Conservation (phyloP, 2,797 vertebrate species). For the Spinibarbus caldwelli region DNA sequence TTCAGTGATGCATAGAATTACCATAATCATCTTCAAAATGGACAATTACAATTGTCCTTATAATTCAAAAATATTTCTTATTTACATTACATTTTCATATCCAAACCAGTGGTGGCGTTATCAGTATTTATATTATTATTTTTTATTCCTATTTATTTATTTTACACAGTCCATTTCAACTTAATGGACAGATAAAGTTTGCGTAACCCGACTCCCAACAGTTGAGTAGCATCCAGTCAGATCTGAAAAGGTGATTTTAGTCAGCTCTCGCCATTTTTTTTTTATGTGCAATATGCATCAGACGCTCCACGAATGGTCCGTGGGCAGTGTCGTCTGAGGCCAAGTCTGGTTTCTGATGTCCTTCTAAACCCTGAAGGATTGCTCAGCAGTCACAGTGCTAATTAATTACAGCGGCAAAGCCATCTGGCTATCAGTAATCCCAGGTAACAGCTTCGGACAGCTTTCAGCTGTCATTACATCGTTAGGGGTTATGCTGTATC, state of each 20-base stretch:
- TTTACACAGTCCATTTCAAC: background rate
- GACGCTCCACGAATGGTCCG: background rate
- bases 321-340: constrained; percentile 9
- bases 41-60: background rate
- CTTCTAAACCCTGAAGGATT: constrained; percentile 38
- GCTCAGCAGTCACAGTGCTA: constrained; percentile 40
- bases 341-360: constrained; percentile 45
- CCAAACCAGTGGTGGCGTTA: background rate
- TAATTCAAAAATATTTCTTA: background rate
- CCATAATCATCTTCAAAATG: background rate
- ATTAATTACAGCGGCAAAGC: constrained; percentile 58
- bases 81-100: background rate
- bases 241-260: background rate
- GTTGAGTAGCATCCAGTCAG: too few species aligned
- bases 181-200: background rate
- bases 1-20: background rate
- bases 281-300: too few species aligned
- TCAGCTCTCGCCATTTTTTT: background rate
- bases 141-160: background rate
- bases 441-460: constrained; percentile 45
- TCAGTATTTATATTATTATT: background rate
- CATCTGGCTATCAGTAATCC: constrained; percentile 47
- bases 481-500: constrained; percentile 38
- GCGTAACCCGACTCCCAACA: background rate
- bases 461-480: constrained; percentile 44